Evolutionary conservation across 2,888 invertebrate genomes (phyloP), one percentile per base, ranked within the genome.

Genomic region (Eristalis pertinax): DNA sequence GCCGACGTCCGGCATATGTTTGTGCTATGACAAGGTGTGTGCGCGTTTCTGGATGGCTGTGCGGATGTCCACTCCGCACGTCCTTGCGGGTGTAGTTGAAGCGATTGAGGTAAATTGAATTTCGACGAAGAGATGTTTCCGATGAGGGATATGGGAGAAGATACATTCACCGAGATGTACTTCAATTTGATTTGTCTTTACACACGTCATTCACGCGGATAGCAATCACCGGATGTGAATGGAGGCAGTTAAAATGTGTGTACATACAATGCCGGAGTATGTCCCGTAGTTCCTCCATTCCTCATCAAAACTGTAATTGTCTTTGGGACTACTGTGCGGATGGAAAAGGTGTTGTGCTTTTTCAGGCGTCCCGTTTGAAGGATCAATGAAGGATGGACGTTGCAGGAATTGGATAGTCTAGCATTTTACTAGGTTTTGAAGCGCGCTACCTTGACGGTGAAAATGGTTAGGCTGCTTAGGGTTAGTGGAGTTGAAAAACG

Each of bases 61-160:
- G 19, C 50, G 19, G 8, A 50, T 50, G 50, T 50, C 19, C 50
- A 50, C 50, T 8, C 50, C n/a, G 50, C 19, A 43, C 43, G 15
- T 15, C 43, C n/a, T 50, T n/a, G 8, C 19, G 82, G 73, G 82
- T 70, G 62, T 26, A 50, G 11, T 62, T 60, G 81, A 81, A 73
- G 60, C 77, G 83, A 79, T 86, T 83, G 78, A 75, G 60, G 74
- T 86, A 82, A 86, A 86, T 86, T 82, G 86, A 86, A 86, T 78
- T 86, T 86, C 50, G 29, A 43, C 43, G 72, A 35, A n/a, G 19
- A 1, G 22, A 15, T 60, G 60, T 26, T 4, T n/a, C 43, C 32
- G 19, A 19, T 15, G 29, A 10, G 26, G 35, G n/a, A 8, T 22
- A 56, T 35, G 4, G 10, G 7, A 68, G 13, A 35, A 24, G 50